A percentile compares a stretch with the other conserved stretches of the same genome.
phyloP scores from a whole-genome alignment of 2,888 invertebrate genomes.

The Morpho helenor region DNA sequence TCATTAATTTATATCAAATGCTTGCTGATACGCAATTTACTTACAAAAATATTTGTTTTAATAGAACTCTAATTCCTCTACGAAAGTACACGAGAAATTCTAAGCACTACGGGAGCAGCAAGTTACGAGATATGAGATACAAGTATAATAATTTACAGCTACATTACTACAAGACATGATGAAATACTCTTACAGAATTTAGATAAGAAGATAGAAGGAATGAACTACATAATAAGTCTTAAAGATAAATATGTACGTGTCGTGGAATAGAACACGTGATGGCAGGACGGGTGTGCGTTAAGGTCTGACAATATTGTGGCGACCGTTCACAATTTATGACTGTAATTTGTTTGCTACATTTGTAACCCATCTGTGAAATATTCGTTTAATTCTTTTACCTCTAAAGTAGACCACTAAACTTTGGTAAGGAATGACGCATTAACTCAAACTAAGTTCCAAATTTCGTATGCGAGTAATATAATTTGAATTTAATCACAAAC shows the following conservation, averaged over 20 bases:
- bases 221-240: conserved; percentile 20
- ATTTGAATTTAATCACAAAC: too few relatives aligned
- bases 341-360: conserved; percentile 33
- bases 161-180: conserved; percentile 7
- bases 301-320: conserved; percentile 41
- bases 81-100: background rate
- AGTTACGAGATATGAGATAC: conserved; percentile 3
- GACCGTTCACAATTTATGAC: conserved; percentile 19
- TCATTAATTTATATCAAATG: too few relatives aligned
- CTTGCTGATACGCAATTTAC: too few relatives aligned
- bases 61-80: background rate
- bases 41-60: too few relatives aligned
- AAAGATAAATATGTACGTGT: conserved; percentile 44
- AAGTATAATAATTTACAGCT: conserved; percentile 6
- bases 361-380: background rate
- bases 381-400: background rate
- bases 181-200: conserved; percentile 18
- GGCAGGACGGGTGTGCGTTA: conserved; percentile 75
- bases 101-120: conserved; percentile 2
- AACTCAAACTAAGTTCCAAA: too few relatives aligned
- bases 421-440: too few relatives aligned
- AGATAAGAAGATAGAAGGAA: conserved; percentile 22
- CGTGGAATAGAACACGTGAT: conserved; percentile 77
- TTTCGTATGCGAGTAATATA: too few relatives aligned
- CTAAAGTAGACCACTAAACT: background rate